Conservation (phyloP, 2,113 vertebrate genomes). For the Ceuthmochares aereus region DNA sequence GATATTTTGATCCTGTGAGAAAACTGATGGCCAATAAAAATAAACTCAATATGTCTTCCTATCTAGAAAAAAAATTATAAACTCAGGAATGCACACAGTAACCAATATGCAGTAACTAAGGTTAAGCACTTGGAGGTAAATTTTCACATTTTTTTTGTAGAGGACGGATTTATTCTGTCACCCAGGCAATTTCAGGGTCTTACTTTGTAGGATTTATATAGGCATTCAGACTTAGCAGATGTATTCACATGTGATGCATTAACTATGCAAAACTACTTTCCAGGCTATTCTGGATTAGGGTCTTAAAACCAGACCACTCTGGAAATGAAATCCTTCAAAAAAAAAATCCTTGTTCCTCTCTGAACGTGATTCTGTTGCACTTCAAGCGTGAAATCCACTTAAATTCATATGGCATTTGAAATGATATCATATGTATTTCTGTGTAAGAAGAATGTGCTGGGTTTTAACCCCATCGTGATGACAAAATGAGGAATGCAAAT, state of each 20-base stretch:
- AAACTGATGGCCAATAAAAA: conserved; percentile 38
- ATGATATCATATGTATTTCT: neutral
- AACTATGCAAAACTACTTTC: conserved; percentile 18
- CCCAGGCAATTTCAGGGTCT: conserved; percentile 9
- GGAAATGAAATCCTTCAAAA: neutral
- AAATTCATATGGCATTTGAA: neutral
- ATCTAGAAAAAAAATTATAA: conserved; percentile 1
- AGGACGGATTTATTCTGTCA: conserved; percentile 5
- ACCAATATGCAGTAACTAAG: neutral
- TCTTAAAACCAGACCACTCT: conserved; percentile 19
- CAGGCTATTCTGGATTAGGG: conserved; percentile 13
- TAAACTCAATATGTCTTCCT: neutral
- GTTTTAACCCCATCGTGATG: neutral
- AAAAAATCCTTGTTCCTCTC: neutral
- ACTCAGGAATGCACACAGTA: neutral
- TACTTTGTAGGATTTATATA: conserved; percentile 14
- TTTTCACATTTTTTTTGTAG: neutral
- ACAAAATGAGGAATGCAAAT: neutral
- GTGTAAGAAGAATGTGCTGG: neutral
- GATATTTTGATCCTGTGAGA: conserved; percentile 40
- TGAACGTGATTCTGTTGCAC: neutral
- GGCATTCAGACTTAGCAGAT: conserved; percentile 21
- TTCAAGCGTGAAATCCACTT: conserved; percentile 10
- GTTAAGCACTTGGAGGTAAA: conserved; percentile 42
- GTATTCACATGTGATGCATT: neutral